Conservation (phyloP, 1,140 invertebrate species). For the Eciton burchellii region DNA sequence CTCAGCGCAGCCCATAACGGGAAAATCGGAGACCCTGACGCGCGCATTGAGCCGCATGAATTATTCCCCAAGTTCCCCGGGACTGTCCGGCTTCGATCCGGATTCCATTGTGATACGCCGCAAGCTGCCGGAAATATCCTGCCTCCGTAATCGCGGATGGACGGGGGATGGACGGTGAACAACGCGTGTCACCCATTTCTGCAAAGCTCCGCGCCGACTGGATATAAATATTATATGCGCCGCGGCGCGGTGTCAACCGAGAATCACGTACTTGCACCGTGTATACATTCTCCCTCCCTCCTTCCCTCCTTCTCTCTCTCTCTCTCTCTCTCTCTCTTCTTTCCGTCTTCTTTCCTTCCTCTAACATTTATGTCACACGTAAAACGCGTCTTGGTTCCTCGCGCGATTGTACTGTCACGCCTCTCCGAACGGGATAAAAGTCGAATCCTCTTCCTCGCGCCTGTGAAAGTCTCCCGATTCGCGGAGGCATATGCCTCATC, state of each 20-base stretch:
- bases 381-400: background rate
- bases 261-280: background rate
- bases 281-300: background rate
- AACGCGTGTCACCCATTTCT: background rate
- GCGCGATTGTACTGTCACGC: background rate
- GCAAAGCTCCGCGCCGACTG: background rate
- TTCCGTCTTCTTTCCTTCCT: background rate
- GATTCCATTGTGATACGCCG: conserved; percentile 7
- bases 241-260: background rate
- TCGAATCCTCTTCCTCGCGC: background rate
- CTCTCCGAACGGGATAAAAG: background rate
- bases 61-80: conserved; percentile 30
- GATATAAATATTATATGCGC: conserved; percentile 33
- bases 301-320: background rate
- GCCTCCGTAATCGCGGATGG: background rate
- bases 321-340: background rate
- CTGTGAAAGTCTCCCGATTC: conserved; percentile 4
- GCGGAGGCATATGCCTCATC: conserved; percentile 7
- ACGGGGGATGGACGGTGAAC: background rate
- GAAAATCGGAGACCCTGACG: background rate
- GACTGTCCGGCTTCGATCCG: conserved; percentile 28
- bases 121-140: background rate
- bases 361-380: background rate
- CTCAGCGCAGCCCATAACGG: background rate
- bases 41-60: background rate